These are phyloP conservation scores for Drosophila gunungcola DNA, from an alignment of 1,140 invertebrate genomes.

Conservation along the genomic window DNA sequence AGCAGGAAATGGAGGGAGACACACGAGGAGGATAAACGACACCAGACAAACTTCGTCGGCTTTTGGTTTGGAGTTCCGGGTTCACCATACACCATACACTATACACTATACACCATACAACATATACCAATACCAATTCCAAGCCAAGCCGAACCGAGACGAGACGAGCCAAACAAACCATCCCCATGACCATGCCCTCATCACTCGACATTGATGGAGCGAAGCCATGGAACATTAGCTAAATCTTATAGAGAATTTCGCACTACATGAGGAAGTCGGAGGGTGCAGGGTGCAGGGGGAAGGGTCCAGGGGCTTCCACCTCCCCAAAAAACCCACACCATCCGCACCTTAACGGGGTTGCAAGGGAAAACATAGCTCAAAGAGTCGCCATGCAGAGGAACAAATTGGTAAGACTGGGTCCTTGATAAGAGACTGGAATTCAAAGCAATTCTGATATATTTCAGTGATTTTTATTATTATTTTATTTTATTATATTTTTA, in stretches of 20 bases:
- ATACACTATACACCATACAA: too few species aligned
- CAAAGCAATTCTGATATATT: too few species aligned
- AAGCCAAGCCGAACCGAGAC: not conserved
- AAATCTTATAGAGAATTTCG: constrained; percentile 67
- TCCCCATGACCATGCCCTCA: not conserved
- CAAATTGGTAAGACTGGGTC: not conserved
- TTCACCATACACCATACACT: constrained; percentile 4
- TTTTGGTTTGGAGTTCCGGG: constrained; percentile 27
- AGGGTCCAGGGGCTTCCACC: not conserved
- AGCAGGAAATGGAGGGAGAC: not conserved
- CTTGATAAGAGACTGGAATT: too few species aligned
- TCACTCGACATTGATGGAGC: constrained; percentile 66
- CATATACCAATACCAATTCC: too few species aligned
- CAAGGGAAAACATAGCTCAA: constrained; percentile 8
- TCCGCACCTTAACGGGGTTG: constrained; percentile 21
- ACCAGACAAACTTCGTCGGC: constrained; percentile 40
- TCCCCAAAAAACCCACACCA: not conserved
- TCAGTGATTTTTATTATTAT: too few species aligned
- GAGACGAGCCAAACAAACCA: not conserved
- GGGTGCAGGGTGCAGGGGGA: not conserved
- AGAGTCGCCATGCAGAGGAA: constrained; percentile 2
- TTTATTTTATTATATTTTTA: too few species aligned
- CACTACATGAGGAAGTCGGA: constrained; percentile 23
- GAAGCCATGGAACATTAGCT: constrained; percentile 69
- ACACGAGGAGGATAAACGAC: constrained; percentile 25